Evolutionary conservation across 92 coral and sea anemone species (phyloP), one percentile per base, ranked within the genome.

Genomic region (Nematostella vectensis): DNA sequence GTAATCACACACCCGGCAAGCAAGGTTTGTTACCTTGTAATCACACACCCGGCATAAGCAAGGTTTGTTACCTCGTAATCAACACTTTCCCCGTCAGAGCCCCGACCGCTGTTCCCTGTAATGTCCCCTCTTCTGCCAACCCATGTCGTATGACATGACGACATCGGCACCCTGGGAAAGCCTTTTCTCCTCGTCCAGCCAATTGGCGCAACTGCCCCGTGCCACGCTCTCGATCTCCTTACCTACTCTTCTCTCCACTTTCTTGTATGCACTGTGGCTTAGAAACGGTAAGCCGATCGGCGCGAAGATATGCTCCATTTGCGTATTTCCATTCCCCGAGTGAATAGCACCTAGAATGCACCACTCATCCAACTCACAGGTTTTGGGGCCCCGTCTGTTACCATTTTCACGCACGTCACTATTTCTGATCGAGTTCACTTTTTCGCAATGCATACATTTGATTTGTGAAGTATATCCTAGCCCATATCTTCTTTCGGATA

Each of bases 41-140:
- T n/a, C n/a, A n/a, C n/a, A n/a, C n/a, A n/a, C 2, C 16, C 21
- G 16, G 0, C 21, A 55, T 27, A 55, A n/a, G 61, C 44, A 19
- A 26, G n/a, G 19, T 55, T 55, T 55, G 24, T 26, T 19, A 45
- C 33, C n/a, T 27, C 39, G 33, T 55, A 55, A 25, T 55, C 0
- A 17, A 55, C 43, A 29, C 29, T 55, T 26, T 55, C 33, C 17
- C 61, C 61, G 23, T 0, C 17, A 55, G 25, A 13, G 25, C 24
- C 55, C 55, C 24, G 55, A 36, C 4, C 24, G 24, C 31, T 22
- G 27, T 4, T 31, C 39, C 21, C 29, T 50, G 3, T 50, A 54
- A 29, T 67, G 56, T 16, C 62, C 62, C 23, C 45, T 36, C 31
- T 67, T 67, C 28, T 57, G 62, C 62, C 62, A 57, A 9, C 52